Percentiles rank a stretch among this genome's conserved stretches.
These are phyloP conservation scores for Lottia scabra DNA, from an alignment of 2,888 invertebrate genomes.

Conservation along the genomic window DNA sequence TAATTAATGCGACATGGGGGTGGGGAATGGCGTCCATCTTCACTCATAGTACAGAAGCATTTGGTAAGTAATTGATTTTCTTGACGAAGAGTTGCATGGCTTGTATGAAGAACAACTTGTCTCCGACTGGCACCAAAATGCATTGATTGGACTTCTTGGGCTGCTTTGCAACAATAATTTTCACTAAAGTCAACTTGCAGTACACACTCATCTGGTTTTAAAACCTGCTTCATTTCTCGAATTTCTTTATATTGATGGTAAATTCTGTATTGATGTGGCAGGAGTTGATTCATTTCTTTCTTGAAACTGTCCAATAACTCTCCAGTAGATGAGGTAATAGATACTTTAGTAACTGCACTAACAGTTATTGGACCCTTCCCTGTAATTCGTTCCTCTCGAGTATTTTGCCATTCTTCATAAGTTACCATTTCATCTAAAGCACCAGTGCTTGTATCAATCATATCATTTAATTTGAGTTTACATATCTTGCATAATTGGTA, in stretches of 20 bases:
- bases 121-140: conserved; percentile 10
- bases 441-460: not conserved
- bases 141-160: conserved; percentile 1
- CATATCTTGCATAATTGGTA: conserved; percentile 5
- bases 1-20: too few relatives aligned
- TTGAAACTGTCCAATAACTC: conserved; percentile 6
- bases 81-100: conserved; percentile 46
- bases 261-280: conserved; percentile 21
- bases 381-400: not conserved
- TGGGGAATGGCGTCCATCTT: conserved; percentile 52
- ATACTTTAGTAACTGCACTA: conserved; percentile 10
- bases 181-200: conserved; percentile 55
- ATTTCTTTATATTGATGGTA: conserved; percentile 11
- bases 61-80: conserved; percentile 3
- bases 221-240: conserved; percentile 12
- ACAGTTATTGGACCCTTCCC: not conserved
- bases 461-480: not conserved
- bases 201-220: conserved; percentile 3
- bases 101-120: conserved; percentile 11
- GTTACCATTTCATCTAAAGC: not conserved
- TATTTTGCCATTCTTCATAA: conserved; percentile 2
- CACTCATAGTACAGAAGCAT: conserved; percentile 52
- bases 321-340: not conserved
- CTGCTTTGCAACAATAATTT: conserved; percentile 10
- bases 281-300: conserved; percentile 1